Percentiles rank a stretch among this genome's conserved stretches.
These are phyloP conservation scores for Epizoanthus ramosus DNA, from an alignment of 92 coral and sea anemone species.

Conservation along the genomic window DNA sequence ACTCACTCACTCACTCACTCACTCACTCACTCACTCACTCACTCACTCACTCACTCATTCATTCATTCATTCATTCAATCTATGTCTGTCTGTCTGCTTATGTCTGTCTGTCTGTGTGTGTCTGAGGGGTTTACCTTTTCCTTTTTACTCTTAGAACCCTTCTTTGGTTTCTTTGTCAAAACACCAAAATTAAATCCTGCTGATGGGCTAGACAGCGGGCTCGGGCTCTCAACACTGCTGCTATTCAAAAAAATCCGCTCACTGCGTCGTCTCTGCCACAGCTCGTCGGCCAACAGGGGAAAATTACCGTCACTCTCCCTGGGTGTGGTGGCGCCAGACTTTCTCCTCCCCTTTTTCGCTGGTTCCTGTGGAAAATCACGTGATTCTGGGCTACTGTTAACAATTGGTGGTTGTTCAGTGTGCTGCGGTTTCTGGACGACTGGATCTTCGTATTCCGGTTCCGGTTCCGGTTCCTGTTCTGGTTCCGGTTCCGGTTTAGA, in stretches of 20 bases:
- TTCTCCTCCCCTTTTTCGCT: slow-evolving; percentile 60
- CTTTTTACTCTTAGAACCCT: slow-evolving; percentile 31
- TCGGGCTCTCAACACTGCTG: slow-evolving; percentile 72
- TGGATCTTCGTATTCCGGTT: background rate
- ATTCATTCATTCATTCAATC: too few species aligned
- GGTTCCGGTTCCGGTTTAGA: slow-evolving; percentile 38
- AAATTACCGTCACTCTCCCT: slow-evolving; percentile 59
- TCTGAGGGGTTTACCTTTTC: slow-evolving; percentile 37
- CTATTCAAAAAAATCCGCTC: slow-evolving; percentile 95
- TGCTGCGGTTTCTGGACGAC: slow-evolving; percentile 37
- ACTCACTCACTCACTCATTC: too few species aligned
- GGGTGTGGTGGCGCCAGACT: slow-evolving; percentile 47
- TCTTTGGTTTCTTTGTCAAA: slow-evolving; percentile 73
- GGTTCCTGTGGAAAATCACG: slow-evolving; percentile 41
- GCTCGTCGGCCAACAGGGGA: slow-evolving; percentile 68
- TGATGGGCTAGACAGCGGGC: slow-evolving; percentile 76
- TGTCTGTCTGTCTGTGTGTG: background rate
- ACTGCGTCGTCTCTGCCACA: slow-evolving; percentile 92
- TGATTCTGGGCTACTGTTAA: slow-evolving; percentile 1
- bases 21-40: too few species aligned
- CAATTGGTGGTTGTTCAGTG: slow-evolving; percentile 12
- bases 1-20: too few species aligned
- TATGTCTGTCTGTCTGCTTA: background rate
- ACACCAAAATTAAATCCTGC: slow-evolving; percentile 66
- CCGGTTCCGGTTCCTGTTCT: background rate